These are phyloP conservation scores for Spongia lamella DNA, from an alignment of 37 sponge, comb jelly and placozoan species.

Conservation along the genomic window DNA sequence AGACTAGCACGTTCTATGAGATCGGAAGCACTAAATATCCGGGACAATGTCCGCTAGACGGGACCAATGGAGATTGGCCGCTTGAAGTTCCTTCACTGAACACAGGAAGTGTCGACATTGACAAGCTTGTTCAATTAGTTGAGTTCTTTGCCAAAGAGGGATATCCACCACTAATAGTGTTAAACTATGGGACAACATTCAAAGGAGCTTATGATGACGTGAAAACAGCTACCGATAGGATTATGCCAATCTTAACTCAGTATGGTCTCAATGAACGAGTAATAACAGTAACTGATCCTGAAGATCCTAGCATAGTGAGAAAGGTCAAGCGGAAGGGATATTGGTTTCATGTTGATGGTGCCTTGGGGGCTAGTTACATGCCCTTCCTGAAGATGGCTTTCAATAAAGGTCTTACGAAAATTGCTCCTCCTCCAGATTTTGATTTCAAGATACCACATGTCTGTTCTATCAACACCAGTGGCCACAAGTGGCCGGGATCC, in stretches of 20 bases:
- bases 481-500: slow-evolving; percentile 23
- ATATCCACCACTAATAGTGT: not conserved
- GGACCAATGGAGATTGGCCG: not conserved
- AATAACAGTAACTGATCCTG: not conserved
- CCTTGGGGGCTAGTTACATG: slow-evolving; percentile 25
- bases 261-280: not conserved
- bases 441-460: slow-evolving; percentile 22
- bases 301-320: not conserved
- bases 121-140: not conserved
- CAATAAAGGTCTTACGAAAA: not conserved
- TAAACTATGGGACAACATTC: slow-evolving; percentile 2
- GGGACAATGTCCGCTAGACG: slow-evolving; percentile 15
- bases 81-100: not conserved
- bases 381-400: slow-evolving; percentile 30
- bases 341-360: slow-evolving; percentile 44
- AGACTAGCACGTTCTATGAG: slow-evolving; percentile 13
- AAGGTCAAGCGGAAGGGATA: not conserved
- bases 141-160: not conserved
- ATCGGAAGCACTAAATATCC: slow-evolving; percentile 3
- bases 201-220: slow-evolving; percentile 1
- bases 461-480: slow-evolving; percentile 32
- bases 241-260: not conserved
- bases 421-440: not conserved
- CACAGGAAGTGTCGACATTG: not conserved
- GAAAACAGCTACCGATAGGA: not conserved